Evolutionary conservation across 2,797 vertebrate species (phyloP).

Genomic region (Rhodeus uyekii): DNA sequence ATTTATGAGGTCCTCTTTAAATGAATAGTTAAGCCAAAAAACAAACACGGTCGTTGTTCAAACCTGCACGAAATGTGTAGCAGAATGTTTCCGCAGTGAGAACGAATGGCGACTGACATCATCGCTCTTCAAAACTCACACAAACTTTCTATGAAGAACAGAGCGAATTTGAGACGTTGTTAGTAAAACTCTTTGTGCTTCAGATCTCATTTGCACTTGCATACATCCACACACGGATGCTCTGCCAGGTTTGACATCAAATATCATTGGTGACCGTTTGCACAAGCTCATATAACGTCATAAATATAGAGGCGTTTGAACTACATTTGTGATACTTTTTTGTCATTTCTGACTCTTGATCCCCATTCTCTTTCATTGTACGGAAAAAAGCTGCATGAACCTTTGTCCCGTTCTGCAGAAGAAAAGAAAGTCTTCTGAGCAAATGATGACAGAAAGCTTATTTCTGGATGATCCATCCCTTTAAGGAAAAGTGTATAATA

Average conservation of each 20-base stretch:
- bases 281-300: no score
- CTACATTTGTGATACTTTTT: no score
- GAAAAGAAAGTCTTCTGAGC: neutral
- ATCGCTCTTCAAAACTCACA: no score
- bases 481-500: neutral
- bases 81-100: neutral
- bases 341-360: no score
- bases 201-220: neutral
- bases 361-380: no score
- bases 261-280: neutral
- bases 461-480: neutral
- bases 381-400: neutral
- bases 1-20: no score
- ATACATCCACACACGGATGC: neutral
- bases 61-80: neutral
- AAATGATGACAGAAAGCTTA: slow-evolving; percentile 3
- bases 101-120: no score
- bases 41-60: neutral
- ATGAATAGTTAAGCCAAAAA: no score
- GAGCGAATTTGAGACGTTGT: neutral
- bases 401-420: neutral
- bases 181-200: no score
- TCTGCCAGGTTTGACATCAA: neutral
- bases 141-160: neutral
- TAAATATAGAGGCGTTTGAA: no score